phyloP scores from a whole-genome alignment of 1,140 invertebrate species.

The Apis mellifera region DNA sequence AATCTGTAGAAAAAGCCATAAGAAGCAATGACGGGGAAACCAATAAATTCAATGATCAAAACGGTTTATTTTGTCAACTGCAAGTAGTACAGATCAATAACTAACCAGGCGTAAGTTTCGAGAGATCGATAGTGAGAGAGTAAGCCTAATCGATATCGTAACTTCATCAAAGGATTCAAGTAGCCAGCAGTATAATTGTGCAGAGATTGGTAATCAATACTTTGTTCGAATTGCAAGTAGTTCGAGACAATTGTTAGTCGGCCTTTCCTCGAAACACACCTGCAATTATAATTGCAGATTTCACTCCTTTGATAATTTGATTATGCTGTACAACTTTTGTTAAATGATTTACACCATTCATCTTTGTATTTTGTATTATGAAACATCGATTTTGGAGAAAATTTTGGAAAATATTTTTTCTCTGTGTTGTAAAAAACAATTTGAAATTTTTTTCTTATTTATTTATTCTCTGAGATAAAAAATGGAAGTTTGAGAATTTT shows the following conservation, averaged over 20 bases:
- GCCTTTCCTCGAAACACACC: neutral
- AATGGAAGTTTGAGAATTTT: no score
- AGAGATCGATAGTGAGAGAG: conserved; percentile 1
- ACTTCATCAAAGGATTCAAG: conserved; percentile 34
- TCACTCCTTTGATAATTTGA: conserved; percentile 11
- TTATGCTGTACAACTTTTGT: neutral
- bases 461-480: no score
- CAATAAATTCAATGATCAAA: neutral
- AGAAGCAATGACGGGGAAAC: neutral
- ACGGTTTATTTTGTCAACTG: no score
- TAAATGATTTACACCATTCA: neutral
- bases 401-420: neutral
- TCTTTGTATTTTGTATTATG: neutral
- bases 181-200: conserved; percentile 5
- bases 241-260: conserved; percentile 13
- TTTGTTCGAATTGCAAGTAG: conserved; percentile 23
- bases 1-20: neutral
- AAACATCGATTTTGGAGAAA: neutral
- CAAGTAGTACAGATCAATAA: neutral
- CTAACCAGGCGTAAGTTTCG: neutral
- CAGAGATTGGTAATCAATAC: conserved; percentile 14
- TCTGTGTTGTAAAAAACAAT: no score
- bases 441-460: no score
- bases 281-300: conserved; percentile 10
- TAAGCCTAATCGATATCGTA: conserved; percentile 6